Evolutionary conservation across 1,140 invertebrate genomes (phyloP), one percentile per base, ranked within the genome.

Genomic region (Drosophila auraria): DNA sequence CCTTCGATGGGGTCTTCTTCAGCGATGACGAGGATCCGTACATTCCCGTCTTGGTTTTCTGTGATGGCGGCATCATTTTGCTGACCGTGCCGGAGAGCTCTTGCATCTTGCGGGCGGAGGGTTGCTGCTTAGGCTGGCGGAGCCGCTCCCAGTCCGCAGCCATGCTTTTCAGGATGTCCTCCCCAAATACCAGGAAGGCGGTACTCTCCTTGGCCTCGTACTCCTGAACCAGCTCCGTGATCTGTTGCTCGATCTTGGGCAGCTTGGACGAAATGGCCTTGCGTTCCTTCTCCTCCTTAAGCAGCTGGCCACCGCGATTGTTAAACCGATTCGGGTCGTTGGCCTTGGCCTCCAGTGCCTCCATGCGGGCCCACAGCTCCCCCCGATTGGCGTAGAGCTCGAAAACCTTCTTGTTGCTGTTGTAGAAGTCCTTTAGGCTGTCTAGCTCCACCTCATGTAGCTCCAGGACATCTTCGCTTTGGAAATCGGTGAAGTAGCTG

Each of bases 211-310:
- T 86, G 25, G 11, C 12, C 0, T 78, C 80, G 80, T 95, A 96
- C 12, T 94, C 51, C 15, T 57, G 15, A 1, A 91, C 93, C 25
- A 95, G 62, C 2, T 94, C 92, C 3, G 91, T 92, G 1, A 96
- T 93, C 81, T 95, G 93, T 1, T 93, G 93, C 89, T 96, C 95
- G 25, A 96, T 94, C 93, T 96, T 96, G 0, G 95, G 95, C 25
- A 96, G 78, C 93, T 95, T 96, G 49, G 94, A 94, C 3, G 95
- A 93, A 17, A 95, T 94, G 11, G 93, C 89, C 83, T 97, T 98
- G 20, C 97, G 94, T 78, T 97, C 96, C 82, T 96, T 97, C 93
- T 98, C 97, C 91, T 98, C 97, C 30, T 94, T 94, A 4, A 98
- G 93, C 12, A 98, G 93, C 70, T 96, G 95, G 0, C 97, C 97